Base-by-base conservation (phyloP, 1,140 invertebrate species). In the Cryptotermes secundus region DNA sequence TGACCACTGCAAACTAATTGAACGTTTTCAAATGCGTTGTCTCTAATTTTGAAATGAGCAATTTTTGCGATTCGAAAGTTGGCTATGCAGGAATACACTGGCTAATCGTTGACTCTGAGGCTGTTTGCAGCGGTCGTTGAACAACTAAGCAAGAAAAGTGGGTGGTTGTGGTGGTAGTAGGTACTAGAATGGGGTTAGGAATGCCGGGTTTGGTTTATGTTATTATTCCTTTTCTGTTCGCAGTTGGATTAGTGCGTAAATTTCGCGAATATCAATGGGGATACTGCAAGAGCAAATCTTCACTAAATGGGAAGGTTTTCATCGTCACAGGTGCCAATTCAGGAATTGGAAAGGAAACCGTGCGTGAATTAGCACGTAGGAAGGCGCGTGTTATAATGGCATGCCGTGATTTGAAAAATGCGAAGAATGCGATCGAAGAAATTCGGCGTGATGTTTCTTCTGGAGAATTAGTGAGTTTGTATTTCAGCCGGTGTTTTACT, bases 261-360 rank as follows among this genome's bases (percentile, higher is more conserved):
- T 90, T 89, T 79, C 89, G 90, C 24, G 91, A 90, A 85, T 88
- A 86, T 34, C 86, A 88, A 9, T 91, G 91, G 91, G 91, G 91
- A 85, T 88, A 84, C 84, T 92, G 89, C 84, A 89, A 88, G 81
- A 90, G 87, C 85, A 87, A 88, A 49, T 87, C 88, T 22, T 89
- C 86, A 81, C 86, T 93, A 9, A 85, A 91, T 83, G 93, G 92
- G 3, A 93, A 93, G 86, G 93, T 94, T 12, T 95, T 94, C 79
- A 91, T 97, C 10, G 92, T 97, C 6, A 97, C 96, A 26, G 96
- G 96, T 35, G 95, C 94, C 2, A 96, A 95, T 89, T 93, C 93
- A 84, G 96, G 96, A 0, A 94, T 97, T 84, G 96, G 96, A 2
- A 93, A 94, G 86, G 95, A 95, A 87, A 94, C 95, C 2, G 94